Evolutionary conservation across 2,797 vertebrate species (phyloP).

Genomic region (Lacerta agilis): DNA sequence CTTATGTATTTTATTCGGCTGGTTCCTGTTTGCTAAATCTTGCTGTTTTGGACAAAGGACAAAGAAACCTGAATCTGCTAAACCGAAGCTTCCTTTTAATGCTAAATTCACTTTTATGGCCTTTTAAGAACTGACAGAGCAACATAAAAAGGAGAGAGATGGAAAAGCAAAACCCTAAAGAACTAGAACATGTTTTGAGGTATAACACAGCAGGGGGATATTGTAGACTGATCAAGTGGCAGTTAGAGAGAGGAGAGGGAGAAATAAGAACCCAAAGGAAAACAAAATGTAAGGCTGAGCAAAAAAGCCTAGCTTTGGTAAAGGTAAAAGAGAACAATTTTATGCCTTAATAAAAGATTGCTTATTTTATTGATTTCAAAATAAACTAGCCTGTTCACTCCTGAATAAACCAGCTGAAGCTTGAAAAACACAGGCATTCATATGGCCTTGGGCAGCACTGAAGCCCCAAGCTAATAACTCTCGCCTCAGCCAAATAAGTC

Average conservation of each 20-base stretch:
- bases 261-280: conserved; percentile 45
- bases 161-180: conserved; percentile 13
- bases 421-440: conserved; percentile 50
- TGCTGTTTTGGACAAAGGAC: conserved; percentile 12
- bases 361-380: conserved; percentile 76
- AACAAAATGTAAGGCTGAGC: conserved; percentile 46
- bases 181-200: conserved; percentile 31
- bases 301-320: conserved; percentile 51
- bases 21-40: conserved; percentile 10
- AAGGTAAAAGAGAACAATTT: conserved; percentile 64
- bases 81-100: neutral
- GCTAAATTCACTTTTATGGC: conserved; percentile 24
- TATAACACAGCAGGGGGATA: conserved; percentile 29
- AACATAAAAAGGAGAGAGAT: neutral
- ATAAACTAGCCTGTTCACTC: conserved; percentile 61
- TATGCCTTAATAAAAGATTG: conserved; percentile 65
- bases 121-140: conserved; percentile 24
- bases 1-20: conserved; percentile 1
- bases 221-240: conserved; percentile 18
- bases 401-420: conserved; percentile 69
- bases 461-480: conserved; percentile 68
- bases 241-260: conserved; percentile 12
- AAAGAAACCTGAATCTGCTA: neutral
- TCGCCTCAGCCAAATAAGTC: conserved; percentile 45
- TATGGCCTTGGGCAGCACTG: conserved; percentile 44